Conservation (phyloP, 2,797 vertebrate species). For the Nyctibius grandis region DNA sequence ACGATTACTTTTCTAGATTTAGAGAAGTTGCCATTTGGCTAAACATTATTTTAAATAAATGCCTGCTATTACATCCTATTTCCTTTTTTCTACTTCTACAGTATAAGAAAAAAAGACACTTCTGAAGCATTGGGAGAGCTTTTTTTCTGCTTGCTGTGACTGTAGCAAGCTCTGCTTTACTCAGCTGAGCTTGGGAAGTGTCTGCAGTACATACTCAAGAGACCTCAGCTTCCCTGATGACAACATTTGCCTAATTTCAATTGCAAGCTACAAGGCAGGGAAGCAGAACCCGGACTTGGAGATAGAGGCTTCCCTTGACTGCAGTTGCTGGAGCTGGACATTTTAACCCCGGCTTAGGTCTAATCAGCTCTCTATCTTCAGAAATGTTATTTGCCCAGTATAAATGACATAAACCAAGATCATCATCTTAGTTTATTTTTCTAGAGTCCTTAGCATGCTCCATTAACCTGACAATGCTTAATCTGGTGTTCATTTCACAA, state of each 20-base stretch:
- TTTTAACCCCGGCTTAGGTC: neutral
- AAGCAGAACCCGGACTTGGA: neutral
- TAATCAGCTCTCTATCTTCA: constrained; percentile 32
- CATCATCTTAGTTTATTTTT: constrained; percentile 86
- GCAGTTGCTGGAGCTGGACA: neutral
- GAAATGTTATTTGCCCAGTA: constrained; percentile 51
- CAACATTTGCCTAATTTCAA: neutral
- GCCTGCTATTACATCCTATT: neutral
- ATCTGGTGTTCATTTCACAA: constrained; percentile 85
- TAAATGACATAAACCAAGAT: constrained; percentile 76
- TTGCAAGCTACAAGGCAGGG: neutral
- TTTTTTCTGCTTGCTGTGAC: neutral
- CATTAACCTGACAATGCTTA: constrained; percentile 85
- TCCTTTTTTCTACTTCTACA: neutral
- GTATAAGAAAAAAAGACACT: neutral
- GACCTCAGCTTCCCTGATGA: neutral
- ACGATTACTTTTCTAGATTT: constrained; percentile 4
- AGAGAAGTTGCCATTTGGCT: neutral
- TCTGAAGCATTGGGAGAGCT: neutral
- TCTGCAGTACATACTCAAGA: neutral
- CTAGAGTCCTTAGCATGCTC: constrained; percentile 91
- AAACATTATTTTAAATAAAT: constrained; percentile 28
- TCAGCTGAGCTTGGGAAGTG: neutral
- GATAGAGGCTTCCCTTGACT: neutral
- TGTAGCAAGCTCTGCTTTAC: neutral